Evolutionary conservation across 1,140 invertebrate genomes (phyloP).

Genomic region (Hermetia illucens): DNA sequence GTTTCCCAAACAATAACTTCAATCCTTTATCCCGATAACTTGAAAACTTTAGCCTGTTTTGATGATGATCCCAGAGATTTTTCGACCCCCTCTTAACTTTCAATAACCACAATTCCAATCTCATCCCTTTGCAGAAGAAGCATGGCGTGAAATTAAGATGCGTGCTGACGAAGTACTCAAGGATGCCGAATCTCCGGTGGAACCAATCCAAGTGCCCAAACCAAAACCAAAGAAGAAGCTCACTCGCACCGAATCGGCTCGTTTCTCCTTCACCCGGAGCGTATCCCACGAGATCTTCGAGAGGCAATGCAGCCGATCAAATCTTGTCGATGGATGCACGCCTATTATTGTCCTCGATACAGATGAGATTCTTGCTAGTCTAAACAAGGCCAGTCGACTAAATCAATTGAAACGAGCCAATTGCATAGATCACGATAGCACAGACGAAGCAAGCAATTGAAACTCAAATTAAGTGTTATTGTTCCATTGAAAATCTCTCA

Average conservation of each 20-base stretch:
- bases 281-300: slow-evolving; percentile 47
- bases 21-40: too few species aligned
- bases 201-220: slow-evolving; percentile 26
- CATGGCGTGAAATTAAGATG: slow-evolving; percentile 55
- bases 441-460: slow-evolving; percentile 27
- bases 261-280: slow-evolving; percentile 51
- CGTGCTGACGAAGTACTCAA: slow-evolving; percentile 50
- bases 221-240: slow-evolving; percentile 35
- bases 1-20: too few species aligned
- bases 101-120: too few species aligned
- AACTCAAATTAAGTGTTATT: background rate
- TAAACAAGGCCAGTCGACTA: slow-evolving; percentile 15
- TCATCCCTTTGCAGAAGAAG: slow-evolving; percentile 36
- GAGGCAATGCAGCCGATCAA: slow-evolving; percentile 40
- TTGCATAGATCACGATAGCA: slow-evolving; percentile 6
- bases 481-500: too few species aligned
- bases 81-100: too few species aligned
- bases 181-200: slow-evolving; percentile 23
- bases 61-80: too few species aligned
- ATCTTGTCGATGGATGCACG: slow-evolving; percentile 49
- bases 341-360: slow-evolving; percentile 41
- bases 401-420: background rate
- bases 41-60: too few species aligned
- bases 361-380: slow-evolving; percentile 18
- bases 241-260: slow-evolving; percentile 38